Evolutionary conservation across 1,140 invertebrate species (phyloP), one percentile per base, ranked within the genome.

Genomic region (Scylla paramamosain): DNA sequence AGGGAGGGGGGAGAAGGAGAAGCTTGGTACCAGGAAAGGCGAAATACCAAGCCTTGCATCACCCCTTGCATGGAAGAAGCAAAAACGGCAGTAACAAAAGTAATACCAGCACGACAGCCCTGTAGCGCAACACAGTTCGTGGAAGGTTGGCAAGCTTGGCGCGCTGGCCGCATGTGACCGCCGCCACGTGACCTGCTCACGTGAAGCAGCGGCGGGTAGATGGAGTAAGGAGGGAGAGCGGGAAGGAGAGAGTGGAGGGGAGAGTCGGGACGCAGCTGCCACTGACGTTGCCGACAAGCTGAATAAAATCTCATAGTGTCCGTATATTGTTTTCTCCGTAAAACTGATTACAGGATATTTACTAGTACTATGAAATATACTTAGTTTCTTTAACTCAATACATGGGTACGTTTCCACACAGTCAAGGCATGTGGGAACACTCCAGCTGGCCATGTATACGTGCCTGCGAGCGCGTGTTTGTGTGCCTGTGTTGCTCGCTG

Each of bases 161-260:
- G 67, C 67, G 20, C 20, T 77, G 67, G 67, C 67, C 67, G 67
- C 67, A 77, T 77, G 67, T 77, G 67, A 77, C 67, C 67, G 67
- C 67, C n/a, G 67, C 67, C 67, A 77, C 67, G 67, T 77, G 67
- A 77, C 67, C 67, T 77, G 67, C 67, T 77, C 67, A 77, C 67
- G 67, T 77, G 67, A 77, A 77, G 67, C 67, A 25, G 67, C 67
- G 67, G 67, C 25, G 67, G 59, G 6, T 12, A 20, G 67, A 77
- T 25, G 67, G 67, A n/a, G 67, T n/a, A 20, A 12, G 52, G 52
- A 25, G 67, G 67, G 67, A 77, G 67, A n/a, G 8, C 12, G 16
- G 67, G n/a, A 77, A 20, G 67, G n/a, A 77, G 67, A n/a, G 67
- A 77, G 0, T 25, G 16, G 67, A 77, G 67, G 67, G 7, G 67